Evolutionary conservation across 2,888 invertebrate species (phyloP), one percentile per base, ranked within the genome.

Genomic region (Eucriotettix oculatus): DNA sequence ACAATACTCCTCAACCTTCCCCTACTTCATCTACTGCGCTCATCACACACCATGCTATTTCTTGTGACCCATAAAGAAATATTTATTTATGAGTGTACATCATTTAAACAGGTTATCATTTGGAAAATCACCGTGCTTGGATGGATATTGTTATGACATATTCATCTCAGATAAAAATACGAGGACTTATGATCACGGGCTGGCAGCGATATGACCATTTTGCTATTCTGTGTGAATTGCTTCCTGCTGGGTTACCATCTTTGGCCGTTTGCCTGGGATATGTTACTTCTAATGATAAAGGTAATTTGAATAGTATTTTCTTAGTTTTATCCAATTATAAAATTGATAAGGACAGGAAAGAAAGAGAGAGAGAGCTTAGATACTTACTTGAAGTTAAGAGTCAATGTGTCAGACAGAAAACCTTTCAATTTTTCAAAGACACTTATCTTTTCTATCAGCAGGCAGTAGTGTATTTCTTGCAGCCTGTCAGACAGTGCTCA

Each of bases 41-140:
- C n/a, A n/a, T n/a, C n/a, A n/a, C n/a, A n/a, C n/a, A n/a, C n/a
- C n/a, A n/a, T n/a, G n/a, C n/a, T n/a, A n/a, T n/a, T n/a, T n/a
- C n/a, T n/a, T n/a, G n/a, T n/a, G n/a, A n/a, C n/a, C n/a, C n/a
- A n/a, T n/a, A n/a, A n/a, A n/a, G 29, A 29, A 2, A 29, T 29
- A 29, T 29, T 29, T 2, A 29, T 29, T 29, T 29, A 29, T 29
- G 29, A 29, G 29, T 5, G 29, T 29, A 29, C 29, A 29, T 29
- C 48, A 14, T 48, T 12, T 48, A 48, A 12, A 14, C 58, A 70
- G 74, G 73, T 2, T 77, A 82, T 58, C 86, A 91, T 67, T 74
- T 87, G 58, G 76, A 78, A 58, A 92, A 91, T 69, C 83, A 90
- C 69, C 75, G 79, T 55, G 77, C 80, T 10, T 92, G 91, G 88